phyloP scores from a whole-genome alignment of 1,140 invertebrate species.

The Leptopilina clavipes region DNA sequence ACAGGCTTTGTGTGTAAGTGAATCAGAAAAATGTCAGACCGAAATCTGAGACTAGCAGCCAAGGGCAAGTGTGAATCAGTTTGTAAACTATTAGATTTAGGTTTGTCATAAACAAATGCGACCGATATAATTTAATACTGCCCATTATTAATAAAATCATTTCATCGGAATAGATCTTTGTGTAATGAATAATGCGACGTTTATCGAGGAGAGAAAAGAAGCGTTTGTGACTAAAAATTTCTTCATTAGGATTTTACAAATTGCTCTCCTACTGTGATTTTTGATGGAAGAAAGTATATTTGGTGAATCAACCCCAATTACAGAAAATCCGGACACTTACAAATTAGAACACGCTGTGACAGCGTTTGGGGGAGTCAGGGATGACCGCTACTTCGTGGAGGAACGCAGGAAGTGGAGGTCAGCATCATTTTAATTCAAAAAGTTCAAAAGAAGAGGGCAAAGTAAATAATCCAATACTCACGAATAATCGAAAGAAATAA shows the following conservation, averaged over 20 bases:
- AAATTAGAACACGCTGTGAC: slow-evolving; percentile 1
- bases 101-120: background rate
- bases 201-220: background rate
- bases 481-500: background rate
- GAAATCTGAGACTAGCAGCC: background rate
- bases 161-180: slow-evolving; percentile 20
- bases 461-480: background rate
- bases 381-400: slow-evolving; percentile 17
- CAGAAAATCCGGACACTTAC: background rate
- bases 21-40: slow-evolving; percentile 11
- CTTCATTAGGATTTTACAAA: background rate
- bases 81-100: background rate
- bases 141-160: background rate
- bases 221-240: background rate
- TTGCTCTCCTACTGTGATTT: background rate
- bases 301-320: background rate
- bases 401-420: slow-evolving; percentile 31
- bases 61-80: slow-evolving; percentile 20
- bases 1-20: background rate
- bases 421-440: slow-evolving; percentile 22
- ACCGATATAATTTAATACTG: background rate
- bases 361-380: slow-evolving; percentile 14
- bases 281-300: background rate
- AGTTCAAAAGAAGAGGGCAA: background rate
- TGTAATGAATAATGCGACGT: background rate